phyloP scores from a whole-genome alignment of 2,113 vertebrate species.

The Tetrao urogallus region DNA sequence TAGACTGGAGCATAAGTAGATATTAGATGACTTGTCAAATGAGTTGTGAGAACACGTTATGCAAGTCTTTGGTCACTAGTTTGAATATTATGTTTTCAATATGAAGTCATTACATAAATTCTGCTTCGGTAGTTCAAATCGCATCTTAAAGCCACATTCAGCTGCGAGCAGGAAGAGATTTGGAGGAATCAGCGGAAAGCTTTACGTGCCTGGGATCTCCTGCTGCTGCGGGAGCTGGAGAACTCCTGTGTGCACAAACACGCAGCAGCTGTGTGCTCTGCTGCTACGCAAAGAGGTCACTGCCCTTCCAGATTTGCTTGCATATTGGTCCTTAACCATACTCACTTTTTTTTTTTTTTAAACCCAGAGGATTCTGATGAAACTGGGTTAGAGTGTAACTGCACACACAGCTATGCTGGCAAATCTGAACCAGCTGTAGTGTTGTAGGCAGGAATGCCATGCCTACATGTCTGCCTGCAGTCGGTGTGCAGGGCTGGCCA shows the following conservation, averaged over 20 bases:
- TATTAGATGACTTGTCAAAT: constrained; percentile 36
- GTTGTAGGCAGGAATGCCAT: constrained; percentile 1
- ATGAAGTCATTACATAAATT: constrained; percentile 14
- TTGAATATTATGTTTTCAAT: not conserved
- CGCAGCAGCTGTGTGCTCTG: constrained; percentile 73
- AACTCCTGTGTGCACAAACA: constrained; percentile 72
- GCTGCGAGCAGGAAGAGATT: constrained; percentile 57
- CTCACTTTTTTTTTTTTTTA: constrained; percentile 1
- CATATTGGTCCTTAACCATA: constrained; percentile 44
- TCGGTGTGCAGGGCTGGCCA: not conserved
- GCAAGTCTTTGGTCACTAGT: constrained; percentile 24
- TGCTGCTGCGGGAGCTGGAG: constrained; percentile 64
- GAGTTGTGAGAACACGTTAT: constrained; percentile 29
- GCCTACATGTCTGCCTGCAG: constrained; percentile 30
- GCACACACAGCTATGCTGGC: constrained; percentile 31
- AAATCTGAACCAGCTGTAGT: constrained; percentile 61
- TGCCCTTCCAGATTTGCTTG: constrained; percentile 51
- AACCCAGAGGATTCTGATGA: constrained; percentile 55
- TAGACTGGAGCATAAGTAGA: not conserved
- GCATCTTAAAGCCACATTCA: constrained; percentile 16
- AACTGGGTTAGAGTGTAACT: constrained; percentile 66
- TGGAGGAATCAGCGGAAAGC: constrained; percentile 35
- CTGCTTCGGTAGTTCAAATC: not conserved
- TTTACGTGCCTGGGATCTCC: constrained; percentile 69
- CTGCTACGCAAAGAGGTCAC: constrained; percentile 60